Conservation (phyloP, 2,888 invertebrate species). For the Dorcus parallelipipedus region DNA sequence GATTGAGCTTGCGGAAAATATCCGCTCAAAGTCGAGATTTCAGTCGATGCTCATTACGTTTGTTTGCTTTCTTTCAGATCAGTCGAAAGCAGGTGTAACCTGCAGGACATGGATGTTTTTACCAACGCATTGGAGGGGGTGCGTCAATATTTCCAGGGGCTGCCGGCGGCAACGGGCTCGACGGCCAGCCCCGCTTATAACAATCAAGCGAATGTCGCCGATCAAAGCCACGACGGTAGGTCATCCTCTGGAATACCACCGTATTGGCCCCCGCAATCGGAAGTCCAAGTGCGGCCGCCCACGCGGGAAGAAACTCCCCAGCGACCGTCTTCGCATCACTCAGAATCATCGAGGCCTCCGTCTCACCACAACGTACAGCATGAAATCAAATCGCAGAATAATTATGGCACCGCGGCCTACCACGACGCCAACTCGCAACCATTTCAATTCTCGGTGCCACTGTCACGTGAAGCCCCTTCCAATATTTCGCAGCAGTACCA, state of each 20-base stretch:
- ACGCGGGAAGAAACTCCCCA: constrained; percentile 19
- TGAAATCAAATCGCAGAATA: background rate
- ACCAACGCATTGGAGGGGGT: constrained; percentile 81
- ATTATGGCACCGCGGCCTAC: background rate
- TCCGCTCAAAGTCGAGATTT: background rate
- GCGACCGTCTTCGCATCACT: constrained; percentile 35
- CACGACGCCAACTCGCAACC: background rate
- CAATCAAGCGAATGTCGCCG: constrained; percentile 23
- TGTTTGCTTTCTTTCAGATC: constrained; percentile 12
- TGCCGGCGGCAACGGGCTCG: constrained; percentile 56
- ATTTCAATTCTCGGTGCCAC: constrained; percentile 20
- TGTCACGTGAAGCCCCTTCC: constrained; percentile 17
- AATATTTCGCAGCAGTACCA: constrained; percentile 21
- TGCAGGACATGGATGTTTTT: constrained; percentile 71
- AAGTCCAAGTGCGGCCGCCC: constrained; percentile 18
- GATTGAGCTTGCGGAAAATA: too few relatives aligned
- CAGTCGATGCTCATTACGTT: background rate
- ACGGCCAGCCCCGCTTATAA: constrained; percentile 35
- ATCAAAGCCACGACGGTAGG: constrained; percentile 25
- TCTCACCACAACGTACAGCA: constrained; percentile 17
- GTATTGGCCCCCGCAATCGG: constrained; percentile 21
- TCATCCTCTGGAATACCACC: constrained; percentile 11
- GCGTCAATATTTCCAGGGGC: constrained; percentile 78
- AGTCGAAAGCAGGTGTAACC: constrained; percentile 23
- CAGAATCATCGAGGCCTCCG: constrained; percentile 31